Percentiles rank a stretch among this genome's conserved stretches.
Conservation (phyloP, 2,888 invertebrate genomes). For the Malthinus seriepunctatus region DNA sequence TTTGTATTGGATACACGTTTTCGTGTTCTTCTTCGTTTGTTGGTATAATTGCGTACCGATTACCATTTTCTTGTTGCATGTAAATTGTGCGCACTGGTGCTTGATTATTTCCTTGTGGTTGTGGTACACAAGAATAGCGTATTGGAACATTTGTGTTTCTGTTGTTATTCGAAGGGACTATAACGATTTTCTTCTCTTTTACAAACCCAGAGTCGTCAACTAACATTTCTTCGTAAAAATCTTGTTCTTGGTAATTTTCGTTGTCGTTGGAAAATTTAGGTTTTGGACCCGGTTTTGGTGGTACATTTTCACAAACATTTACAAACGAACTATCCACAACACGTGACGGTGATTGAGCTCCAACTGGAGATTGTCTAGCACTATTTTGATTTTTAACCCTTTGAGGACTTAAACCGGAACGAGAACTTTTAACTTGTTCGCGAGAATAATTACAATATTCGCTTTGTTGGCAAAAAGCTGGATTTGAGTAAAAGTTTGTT, state of each 20-base stretch:
- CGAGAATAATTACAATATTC: slow-evolving; percentile 59
- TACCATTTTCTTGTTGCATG: slow-evolving; percentile 30
- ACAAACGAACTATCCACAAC: slow-evolving; percentile 37
- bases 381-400: slow-evolving; percentile 15
- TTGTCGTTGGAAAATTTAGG: slow-evolving; percentile 32
- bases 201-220: slow-evolving; percentile 50
- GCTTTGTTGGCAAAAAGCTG: slow-evolving; percentile 79
- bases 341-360: slow-evolving; percentile 47
- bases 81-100: not conserved
- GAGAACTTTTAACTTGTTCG: slow-evolving; percentile 30
- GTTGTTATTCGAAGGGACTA: slow-evolving; percentile 52
- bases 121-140: slow-evolving; percentile 11
- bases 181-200: slow-evolving; percentile 50
- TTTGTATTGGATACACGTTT: slow-evolving; percentile 51
- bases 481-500: slow-evolving; percentile 73
- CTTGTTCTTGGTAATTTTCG: slow-evolving; percentile 47
- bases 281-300: slow-evolving; percentile 40
- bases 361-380: slow-evolving; percentile 50
- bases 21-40: slow-evolving; percentile 42
- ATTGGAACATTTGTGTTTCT: slow-evolving; percentile 33
- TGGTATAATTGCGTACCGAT: slow-evolving; percentile 51
- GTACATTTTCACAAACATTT: slow-evolving; percentile 24
- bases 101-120: not conserved
- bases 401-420: slow-evolving; percentile 31
- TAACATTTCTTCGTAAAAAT: slow-evolving; percentile 54